Evolutionary conservation across 2,888 invertebrate genomes (phyloP).

Genomic region (Callosobruchus maculatus): DNA sequence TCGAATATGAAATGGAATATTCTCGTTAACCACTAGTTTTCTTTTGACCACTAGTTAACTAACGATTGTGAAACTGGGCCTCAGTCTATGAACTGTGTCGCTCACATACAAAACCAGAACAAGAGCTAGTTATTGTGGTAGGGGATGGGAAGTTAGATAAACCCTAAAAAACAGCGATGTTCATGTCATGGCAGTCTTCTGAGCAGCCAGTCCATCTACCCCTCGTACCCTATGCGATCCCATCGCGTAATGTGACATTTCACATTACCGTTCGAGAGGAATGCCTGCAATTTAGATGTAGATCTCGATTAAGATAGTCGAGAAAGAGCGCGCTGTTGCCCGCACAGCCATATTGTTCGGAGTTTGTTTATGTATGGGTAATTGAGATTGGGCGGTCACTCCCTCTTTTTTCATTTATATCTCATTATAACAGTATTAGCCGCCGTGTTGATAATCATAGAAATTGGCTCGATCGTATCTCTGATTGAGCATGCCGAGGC

Average conservation of each 20-base stretch:
- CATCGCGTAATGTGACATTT: neutral
- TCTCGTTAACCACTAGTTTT: too few species aligned
- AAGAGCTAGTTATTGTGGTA: too few species aligned
- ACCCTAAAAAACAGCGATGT: too few species aligned
- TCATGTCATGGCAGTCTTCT: too few species aligned
- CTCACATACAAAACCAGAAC: too few species aligned
- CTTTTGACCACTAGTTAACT: too few species aligned
- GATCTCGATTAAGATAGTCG: neutral
- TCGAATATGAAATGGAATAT: too few species aligned
- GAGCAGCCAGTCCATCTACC: neutral
- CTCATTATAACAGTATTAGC: neutral
- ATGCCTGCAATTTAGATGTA: neutral
- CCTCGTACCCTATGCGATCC: neutral
- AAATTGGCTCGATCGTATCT: neutral
- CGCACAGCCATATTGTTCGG: neutral
- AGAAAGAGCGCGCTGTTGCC: neutral
- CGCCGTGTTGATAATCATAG: neutral
- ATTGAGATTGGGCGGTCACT: neutral
- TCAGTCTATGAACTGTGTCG: too few species aligned
- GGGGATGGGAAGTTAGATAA: too few species aligned
- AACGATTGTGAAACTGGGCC: too few species aligned
- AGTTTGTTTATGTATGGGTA: neutral
- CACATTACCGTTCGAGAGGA: neutral
- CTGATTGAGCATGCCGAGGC: neutral
- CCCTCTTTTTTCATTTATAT: neutral